Evolutionary conservation across 1,140 invertebrate species (phyloP), one percentile per base, ranked within the genome.

Genomic region (Micrasema minimum): DNA sequence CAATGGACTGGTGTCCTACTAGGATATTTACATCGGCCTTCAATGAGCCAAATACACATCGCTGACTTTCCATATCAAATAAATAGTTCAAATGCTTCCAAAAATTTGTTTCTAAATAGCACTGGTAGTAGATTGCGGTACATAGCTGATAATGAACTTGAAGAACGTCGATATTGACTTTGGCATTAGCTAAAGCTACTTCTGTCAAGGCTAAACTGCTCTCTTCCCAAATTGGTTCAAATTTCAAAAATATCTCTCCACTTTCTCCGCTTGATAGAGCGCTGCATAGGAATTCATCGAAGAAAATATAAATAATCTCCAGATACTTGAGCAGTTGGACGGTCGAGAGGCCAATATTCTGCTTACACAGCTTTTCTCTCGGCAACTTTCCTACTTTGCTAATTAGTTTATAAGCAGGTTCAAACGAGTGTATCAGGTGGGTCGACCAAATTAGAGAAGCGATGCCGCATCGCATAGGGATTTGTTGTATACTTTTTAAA

Each of bases 341-440:
- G 76, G 93, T 91, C 41, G 89, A 88, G 67, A 96, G 87, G 23
- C 91, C 90, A 61, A 93, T 83, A 73, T 92, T 90, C 79, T 92
- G 91, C 38, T 87, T 80, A 73, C 90, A 93, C 7, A 96, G 84
- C 73, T 91, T 87, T 77, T 95, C 94, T 81, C 94, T 96, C 0
- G 93, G 94, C 61, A 94, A 81, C 82, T 93, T 94, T 10, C 94
- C 94, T 10, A 93, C 89, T 84, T 96, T 97, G 75, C 97, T 95
- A 43, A 97, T 91, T 1, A 97, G 82, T 76, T 91, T 90, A 18
- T 90, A 90, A 18, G 88, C 83, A 0, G 87, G 82, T 83, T 94
- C 91, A 77, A 95, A 89, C 22, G 88, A 83, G 77, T 91, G 90
- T 76, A 90, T 90, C 20, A 96, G 80, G 77, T 95, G 93, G 62